Evolutionary conservation across 2,888 invertebrate species (phyloP).

Genomic region (Chorisops tibialis): DNA sequence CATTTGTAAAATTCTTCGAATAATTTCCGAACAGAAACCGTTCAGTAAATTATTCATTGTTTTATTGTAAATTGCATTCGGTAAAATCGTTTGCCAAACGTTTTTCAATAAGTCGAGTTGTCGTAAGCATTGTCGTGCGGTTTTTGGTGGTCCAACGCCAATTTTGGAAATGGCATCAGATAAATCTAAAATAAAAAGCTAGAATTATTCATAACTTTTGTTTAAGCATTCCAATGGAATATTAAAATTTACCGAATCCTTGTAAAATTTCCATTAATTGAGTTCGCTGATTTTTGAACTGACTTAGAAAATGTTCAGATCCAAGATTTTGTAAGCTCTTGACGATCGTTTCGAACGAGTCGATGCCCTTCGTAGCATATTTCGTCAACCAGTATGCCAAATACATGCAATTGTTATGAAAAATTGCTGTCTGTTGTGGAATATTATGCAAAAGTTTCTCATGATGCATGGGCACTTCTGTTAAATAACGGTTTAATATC

Average conservation of each 20-base stretch:
- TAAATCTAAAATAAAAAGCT: conserved; percentile 40
- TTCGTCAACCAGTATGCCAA: conserved; percentile 71
- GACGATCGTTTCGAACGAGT: conserved; percentile 64
- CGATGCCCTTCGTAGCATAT: conserved; percentile 57
- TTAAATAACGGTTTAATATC: conserved; percentile 73
- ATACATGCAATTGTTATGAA: conserved; percentile 91
- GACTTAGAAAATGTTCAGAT: conserved; percentile 65
- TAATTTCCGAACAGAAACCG: conserved; percentile 47
- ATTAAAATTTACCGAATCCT: conserved; percentile 61
- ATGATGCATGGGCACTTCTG: conserved; percentile 76
- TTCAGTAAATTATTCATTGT: conserved; percentile 59
- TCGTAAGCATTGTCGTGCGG: conserved; percentile 77
- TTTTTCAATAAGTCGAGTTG: conserved; percentile 80
- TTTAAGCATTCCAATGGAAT: neutral
- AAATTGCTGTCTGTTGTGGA: conserved; percentile 81
- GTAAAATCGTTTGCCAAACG: conserved; percentile 84
- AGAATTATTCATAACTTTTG: conserved; percentile 1
- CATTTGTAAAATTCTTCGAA: conserved; percentile 59
- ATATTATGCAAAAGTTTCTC: conserved; percentile 75
- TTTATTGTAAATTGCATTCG: conserved; percentile 70
- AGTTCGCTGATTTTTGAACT: conserved; percentile 71
- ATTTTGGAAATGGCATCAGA: conserved; percentile 44
- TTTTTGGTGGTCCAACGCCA: conserved; percentile 56
- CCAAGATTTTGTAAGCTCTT: conserved; percentile 66
- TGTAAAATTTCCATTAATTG: conserved; percentile 73